Percentiles rank a stretch among this genome's conserved stretches.
Evolutionary conservation across 2,113 vertebrate genomes (phyloP).

Genomic region (Nerophis lumbriciformis): DNA sequence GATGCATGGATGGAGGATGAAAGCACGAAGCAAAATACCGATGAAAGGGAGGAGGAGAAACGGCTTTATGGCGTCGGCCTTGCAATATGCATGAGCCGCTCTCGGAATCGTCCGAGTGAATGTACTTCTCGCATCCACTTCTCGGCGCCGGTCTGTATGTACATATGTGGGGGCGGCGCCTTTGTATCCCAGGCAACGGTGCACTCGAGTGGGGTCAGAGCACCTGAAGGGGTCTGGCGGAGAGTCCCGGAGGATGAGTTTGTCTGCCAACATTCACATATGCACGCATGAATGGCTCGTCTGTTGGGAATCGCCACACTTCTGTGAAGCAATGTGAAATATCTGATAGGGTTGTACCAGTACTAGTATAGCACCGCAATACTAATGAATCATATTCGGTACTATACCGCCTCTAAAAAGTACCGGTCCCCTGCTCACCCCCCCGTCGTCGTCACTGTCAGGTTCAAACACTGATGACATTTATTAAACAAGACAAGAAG

Average conservation of each 20-base stretch:
- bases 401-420: no score
- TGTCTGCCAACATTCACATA: conserved; percentile 1
- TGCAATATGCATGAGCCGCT: conserved; percentile 54
- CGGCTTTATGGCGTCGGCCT: conserved; percentile 19
- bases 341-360: no score
- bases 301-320: not conserved
- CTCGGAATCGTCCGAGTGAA: conserved; percentile 37
- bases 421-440: no score
- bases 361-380: no score
- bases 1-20: not conserved
- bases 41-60: conserved; percentile 17
- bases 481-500: no score
- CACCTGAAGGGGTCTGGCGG: conserved; percentile 9
- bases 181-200: conserved; percentile 48
- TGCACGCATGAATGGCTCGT: not conserved
- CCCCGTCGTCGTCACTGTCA: no score
- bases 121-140: conserved; percentile 29
- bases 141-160: conserved; percentile 17
- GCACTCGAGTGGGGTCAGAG: conserved; percentile 3
- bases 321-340: no score
- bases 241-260: conserved; percentile 13
- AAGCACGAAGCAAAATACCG: not conserved
- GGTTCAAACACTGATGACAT: no score
- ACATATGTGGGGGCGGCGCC: conserved; percentile 22
- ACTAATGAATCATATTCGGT: no score